Percentiles rank a stretch among this genome's conserved stretches.
Evolutionary conservation across 2,113 vertebrate genomes (phyloP).

Genomic region (Salvelinus fontinalis): DNA sequence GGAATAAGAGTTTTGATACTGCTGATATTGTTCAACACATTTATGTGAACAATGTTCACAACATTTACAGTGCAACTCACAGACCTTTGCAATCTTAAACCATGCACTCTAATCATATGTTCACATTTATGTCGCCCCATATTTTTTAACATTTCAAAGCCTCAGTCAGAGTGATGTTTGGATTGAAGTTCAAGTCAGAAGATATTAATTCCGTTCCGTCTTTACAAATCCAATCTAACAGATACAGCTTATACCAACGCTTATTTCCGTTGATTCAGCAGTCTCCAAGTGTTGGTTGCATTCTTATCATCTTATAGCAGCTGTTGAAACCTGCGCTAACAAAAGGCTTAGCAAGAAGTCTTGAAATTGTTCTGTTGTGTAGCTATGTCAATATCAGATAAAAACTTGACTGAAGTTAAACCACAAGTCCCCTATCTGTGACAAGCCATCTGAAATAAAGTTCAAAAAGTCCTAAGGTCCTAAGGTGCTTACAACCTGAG

Average conservation of each 20-base stretch:
- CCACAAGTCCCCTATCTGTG: conserved; percentile 25
- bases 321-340: conserved; percentile 31
- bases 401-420: conserved; percentile 34
- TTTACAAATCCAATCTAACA: conserved; percentile 25
- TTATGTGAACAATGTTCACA: neutral
- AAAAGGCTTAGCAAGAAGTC: conserved; percentile 30
- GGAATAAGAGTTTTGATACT: no score
- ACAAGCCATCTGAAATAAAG: conserved; percentile 14
- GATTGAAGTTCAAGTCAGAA: conserved; percentile 15
- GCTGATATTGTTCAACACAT: no score
- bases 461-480: neutral
- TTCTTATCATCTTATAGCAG: conserved; percentile 40
- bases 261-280: conserved; percentile 35
- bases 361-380: conserved; percentile 25
- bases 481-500: conserved; percentile 3
- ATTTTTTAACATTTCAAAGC: neutral
- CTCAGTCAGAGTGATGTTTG: conserved; percentile 10
- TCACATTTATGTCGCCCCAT: neutral
- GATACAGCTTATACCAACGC: conserved; percentile 22
- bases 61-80: neutral
- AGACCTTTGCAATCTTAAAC: conserved; percentile 15
- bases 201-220: conserved; percentile 32
- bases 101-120: neutral
- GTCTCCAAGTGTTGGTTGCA: conserved; percentile 23
- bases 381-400: conserved; percentile 33